These are phyloP conservation scores for Leguminivora glycinivorella DNA, from an alignment of 1,140 invertebrate species.

Conservation along the genomic window DNA sequence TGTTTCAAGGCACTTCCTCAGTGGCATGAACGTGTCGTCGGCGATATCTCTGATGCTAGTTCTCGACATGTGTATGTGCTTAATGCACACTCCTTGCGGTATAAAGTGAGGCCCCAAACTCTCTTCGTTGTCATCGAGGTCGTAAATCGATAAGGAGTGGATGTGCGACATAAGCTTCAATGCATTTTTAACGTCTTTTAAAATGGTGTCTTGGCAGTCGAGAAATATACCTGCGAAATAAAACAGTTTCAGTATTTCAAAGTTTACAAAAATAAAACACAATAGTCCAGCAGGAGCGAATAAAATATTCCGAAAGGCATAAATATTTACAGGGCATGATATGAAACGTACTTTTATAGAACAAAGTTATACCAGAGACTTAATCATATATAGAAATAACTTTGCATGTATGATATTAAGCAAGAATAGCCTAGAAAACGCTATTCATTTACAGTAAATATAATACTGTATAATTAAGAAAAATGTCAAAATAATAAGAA, in stretches of 20 bases:
- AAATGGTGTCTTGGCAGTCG: conserved; percentile 66
- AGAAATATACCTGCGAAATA: conserved; percentile 65
- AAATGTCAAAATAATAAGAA: too few species aligned
- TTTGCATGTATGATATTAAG: neutral
- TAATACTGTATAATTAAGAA: too few species aligned
- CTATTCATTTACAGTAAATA: too few species aligned
- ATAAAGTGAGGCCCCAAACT: conserved; percentile 70
- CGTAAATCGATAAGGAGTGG: conserved; percentile 66
- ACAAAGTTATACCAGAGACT: neutral
- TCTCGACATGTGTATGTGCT: conserved; percentile 90
- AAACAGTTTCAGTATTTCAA: conserved; percentile 17
- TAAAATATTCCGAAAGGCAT: neutral
- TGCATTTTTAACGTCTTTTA: conserved; percentile 68
- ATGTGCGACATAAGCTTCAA: conserved; percentile 61
- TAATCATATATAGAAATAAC: neutral
- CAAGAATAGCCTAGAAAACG: too few species aligned
- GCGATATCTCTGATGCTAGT: conserved; percentile 87
- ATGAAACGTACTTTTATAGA: conserved; percentile 1
- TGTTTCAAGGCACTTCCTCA: conserved; percentile 88
- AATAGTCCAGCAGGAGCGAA: neutral
- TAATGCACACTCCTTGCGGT: conserved; percentile 83
- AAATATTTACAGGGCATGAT: neutral
- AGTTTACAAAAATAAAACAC: neutral
- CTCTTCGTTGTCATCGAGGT: conserved; percentile 68
- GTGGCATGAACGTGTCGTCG: conserved; percentile 85